Conservation (phyloP, 30 jellyfish, hydroid and myxozoan genomes). For the Hydractinia symbiolongicarpus region DNA sequence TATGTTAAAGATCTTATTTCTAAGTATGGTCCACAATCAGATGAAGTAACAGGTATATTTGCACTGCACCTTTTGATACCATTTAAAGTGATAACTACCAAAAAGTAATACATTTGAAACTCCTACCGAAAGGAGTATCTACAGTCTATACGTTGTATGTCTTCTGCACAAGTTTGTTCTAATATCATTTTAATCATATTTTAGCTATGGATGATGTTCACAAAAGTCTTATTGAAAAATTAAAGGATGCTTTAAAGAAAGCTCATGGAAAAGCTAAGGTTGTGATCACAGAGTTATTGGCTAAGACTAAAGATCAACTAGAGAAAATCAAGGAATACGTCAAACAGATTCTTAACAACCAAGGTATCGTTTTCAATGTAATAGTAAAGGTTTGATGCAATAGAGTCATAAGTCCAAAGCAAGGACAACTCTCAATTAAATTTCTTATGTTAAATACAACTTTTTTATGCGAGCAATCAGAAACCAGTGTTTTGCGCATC, state of each 20-base stretch:
- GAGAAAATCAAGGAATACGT: not conserved
- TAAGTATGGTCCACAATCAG: constrained; percentile 3
- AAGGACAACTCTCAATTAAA: no score
- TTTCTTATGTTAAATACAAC: no score
- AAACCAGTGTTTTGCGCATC: no score
- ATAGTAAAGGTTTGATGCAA: no score
- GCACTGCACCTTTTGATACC: not conserved
- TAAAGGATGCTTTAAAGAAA: constrained; percentile 5
- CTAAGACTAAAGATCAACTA: constrained; percentile 6
- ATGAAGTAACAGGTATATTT: not conserved
- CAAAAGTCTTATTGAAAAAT: not conserved
- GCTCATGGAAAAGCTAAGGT: constrained; percentile 13
- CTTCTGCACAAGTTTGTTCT: no score
- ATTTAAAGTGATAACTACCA: no score
- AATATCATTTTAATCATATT: no score
- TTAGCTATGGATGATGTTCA: not conserved
- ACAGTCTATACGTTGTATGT: no score
- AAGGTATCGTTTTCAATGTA: not conserved
- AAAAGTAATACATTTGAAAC: no score
- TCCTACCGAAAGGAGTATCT: no score
- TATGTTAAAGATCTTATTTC: not conserved
- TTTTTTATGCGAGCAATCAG: no score
- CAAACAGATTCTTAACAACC: not conserved
- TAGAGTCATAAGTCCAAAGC: no score
- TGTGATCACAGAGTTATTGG: not conserved